Conservation (phyloP, 2,113 vertebrate genomes). For the Fulmarus glacialis region DNA sequence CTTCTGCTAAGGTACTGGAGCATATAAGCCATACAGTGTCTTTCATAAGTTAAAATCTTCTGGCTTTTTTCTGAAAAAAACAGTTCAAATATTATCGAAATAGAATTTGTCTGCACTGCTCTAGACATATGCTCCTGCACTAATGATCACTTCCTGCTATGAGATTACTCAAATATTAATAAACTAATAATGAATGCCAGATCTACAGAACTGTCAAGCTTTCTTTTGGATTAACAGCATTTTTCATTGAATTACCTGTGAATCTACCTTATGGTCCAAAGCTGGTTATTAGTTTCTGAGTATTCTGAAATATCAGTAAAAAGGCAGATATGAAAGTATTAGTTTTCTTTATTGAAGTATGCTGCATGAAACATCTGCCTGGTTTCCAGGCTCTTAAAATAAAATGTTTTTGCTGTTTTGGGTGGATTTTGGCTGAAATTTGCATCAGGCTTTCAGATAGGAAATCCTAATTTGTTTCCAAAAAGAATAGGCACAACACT, state of each 20-base stretch:
- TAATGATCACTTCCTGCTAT: not conserved
- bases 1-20: not conserved
- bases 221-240: not conserved
- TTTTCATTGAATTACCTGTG: constrained; percentile 7
- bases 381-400: not conserved
- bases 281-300: not conserved
- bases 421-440: not conserved
- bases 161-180: constrained; percentile 33
- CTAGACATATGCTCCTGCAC: not conserved
- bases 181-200: not conserved
- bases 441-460: not conserved
- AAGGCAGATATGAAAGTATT: not conserved
- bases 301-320: constrained; percentile 15
- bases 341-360: not conserved
- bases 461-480: not conserved
- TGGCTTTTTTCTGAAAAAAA: not conserved
- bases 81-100: not conserved
- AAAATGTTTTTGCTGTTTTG: not conserved
- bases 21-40: not conserved
- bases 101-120: not conserved
- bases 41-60: not conserved
- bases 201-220: not conserved
- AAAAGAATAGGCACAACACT: rapidly evolving
- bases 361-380: not conserved
- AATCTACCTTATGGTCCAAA: not conserved